These are phyloP conservation scores for Lycocorax pyrrhopterus DNA, from an alignment of 2,113 vertebrate genomes.

Conservation along the genomic window DNA sequence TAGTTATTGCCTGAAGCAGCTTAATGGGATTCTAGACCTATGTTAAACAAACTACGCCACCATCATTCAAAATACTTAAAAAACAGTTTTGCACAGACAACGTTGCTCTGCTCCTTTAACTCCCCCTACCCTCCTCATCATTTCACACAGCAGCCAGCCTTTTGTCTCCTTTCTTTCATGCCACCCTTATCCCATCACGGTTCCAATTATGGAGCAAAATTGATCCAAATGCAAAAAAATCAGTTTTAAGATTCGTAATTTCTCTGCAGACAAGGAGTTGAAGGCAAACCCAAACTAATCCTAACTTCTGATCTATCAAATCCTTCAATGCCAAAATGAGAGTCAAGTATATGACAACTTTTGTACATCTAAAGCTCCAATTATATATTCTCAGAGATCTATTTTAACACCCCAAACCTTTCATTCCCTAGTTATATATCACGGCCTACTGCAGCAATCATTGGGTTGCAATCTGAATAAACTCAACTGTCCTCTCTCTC, in stretches of 20 bases:
- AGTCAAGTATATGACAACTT: background rate
- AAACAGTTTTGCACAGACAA: background rate
- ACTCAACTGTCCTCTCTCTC: background rate
- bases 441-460: background rate
- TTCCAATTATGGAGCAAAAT: background rate
- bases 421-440: background rate
- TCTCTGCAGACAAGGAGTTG: background rate
- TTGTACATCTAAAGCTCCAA: background rate
- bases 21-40: background rate
- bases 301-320: background rate
- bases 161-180: background rate
- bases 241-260: background rate
- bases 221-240: background rate
- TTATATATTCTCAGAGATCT: background rate
- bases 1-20: background rate
- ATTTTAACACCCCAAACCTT: background rate
- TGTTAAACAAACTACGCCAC: background rate
- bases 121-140: background rate
- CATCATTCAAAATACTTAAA: background rate
- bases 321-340: background rate
- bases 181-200: background rate
- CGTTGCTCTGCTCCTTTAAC: background rate
- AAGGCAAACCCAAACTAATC: background rate
- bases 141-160: background rate
- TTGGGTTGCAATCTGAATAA: background rate